A percentile compares a stretch with the other conserved stretches of the same genome.
phyloP scores from a whole-genome alignment of 37 sponge, comb jelly and placozoan genomes.

The Crambe crambe region DNA sequence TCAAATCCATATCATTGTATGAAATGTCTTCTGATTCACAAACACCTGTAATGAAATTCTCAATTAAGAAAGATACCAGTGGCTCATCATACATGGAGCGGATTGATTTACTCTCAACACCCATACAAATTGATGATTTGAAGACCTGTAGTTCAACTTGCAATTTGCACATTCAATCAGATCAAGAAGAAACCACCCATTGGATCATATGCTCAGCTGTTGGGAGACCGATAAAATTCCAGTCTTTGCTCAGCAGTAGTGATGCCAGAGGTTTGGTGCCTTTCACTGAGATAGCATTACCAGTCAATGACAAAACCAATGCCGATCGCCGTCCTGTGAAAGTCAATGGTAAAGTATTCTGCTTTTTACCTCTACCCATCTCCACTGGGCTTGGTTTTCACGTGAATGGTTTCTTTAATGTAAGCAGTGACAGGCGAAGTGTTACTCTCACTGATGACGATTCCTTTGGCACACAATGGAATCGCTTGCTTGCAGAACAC shows the following conservation, averaged over 20 bases:
- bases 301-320: not conserved
- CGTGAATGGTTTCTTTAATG: slow-evolving; percentile 61
- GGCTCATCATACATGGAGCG: too few relatives aligned
- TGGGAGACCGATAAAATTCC: not conserved
- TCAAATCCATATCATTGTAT: slow-evolving; percentile 49
- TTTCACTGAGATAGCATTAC: slow-evolving; percentile 44
- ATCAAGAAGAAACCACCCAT: too few relatives aligned
- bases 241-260: not conserved
- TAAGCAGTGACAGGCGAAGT: slow-evolving; percentile 53
- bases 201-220: slow-evolving; percentile 42
- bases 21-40: slow-evolving; percentile 3
- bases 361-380: slow-evolving; percentile 63
- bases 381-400: slow-evolving; percentile 38
- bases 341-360: slow-evolving; percentile 37
- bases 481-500: slow-evolving; percentile 30
- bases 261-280: slow-evolving; percentile 23
- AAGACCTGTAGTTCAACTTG: too few relatives aligned
- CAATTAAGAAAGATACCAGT: too few relatives aligned
- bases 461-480: slow-evolving; percentile 49
- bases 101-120: too few relatives aligned
- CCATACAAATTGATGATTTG: too few relatives aligned
- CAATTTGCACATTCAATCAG: too few relatives aligned
- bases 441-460: slow-evolving; percentile 17
- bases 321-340: not conserved
- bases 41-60: too few relatives aligned